Evolutionary conservation across 2,888 invertebrate species (phyloP).

Genomic region (Troilus luridus): DNA sequence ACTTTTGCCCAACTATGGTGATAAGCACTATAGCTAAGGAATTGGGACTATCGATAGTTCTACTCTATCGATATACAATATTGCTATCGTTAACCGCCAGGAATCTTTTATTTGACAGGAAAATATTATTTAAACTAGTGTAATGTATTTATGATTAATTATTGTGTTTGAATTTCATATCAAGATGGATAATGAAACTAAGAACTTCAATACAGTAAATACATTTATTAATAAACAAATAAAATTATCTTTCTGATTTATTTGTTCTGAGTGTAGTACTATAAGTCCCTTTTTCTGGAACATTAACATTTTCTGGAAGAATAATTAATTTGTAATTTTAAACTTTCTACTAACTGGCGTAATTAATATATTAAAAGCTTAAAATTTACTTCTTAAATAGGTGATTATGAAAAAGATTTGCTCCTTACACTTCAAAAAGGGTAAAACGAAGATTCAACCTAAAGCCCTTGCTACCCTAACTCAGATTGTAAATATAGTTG

Average conservation of each 20-base stretch:
- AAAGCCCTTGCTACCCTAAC: conserved; percentile 26
- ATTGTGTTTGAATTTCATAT: not conserved
- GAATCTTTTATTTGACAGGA: not conserved
- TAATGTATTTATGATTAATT: not conserved
- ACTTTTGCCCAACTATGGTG: no score
- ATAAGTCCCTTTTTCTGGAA: not conserved
- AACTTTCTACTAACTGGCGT: no score
- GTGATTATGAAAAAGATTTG: conserved; percentile 45
- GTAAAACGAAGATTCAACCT: conserved; percentile 52
- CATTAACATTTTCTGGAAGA: not conserved
- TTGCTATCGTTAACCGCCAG: no score
- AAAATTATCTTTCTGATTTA: not conserved
- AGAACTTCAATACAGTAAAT: not conserved
- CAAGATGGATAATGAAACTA: not conserved
- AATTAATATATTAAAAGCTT: not conserved
- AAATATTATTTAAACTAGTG: not conserved
- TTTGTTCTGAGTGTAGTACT: not conserved
- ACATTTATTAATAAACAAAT: not conserved
- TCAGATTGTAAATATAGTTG: conserved; percentile 46
- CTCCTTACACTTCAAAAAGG: conserved; percentile 51
- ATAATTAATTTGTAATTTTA: not conserved
- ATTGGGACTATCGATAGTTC: no score
- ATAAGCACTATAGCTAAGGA: no score
- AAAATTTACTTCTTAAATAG: conserved; percentile 9
- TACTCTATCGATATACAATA: no score